A percentile compares a stretch with the other conserved stretches of the same genome.
Evolutionary conservation across 2,888 invertebrate species (phyloP).

Genomic region (Yponomeuta sedellus): DNA sequence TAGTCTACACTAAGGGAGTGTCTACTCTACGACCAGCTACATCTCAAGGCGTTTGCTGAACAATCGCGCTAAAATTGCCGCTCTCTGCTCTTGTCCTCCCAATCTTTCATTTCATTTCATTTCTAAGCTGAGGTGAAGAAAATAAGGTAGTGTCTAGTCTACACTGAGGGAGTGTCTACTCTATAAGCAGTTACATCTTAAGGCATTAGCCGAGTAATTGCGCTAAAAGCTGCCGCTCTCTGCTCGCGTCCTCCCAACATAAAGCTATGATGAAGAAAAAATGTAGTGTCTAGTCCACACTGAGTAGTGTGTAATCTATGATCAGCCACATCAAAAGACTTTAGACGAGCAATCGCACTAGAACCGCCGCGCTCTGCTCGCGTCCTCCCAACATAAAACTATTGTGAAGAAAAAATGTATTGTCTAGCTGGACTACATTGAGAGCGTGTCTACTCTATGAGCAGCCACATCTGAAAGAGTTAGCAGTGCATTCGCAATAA

Average conservation of each 20-base stretch:
- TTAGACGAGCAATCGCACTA: background rate
- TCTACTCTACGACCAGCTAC: background rate
- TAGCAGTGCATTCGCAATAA: slow-evolving; percentile 15
- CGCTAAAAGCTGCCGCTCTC: slow-evolving; percentile 10
- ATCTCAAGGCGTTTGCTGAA: background rate
- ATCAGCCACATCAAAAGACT: background rate
- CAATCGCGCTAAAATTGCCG: slow-evolving; percentile 15
- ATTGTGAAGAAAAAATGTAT: background rate
- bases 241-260: background rate
- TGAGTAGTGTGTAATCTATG: too few relatives aligned
- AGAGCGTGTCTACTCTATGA: too few relatives aligned
- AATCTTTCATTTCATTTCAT: too few relatives aligned
- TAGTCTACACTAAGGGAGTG: background rate
- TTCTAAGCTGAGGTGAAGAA: background rate
- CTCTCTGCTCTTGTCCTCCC: background rate
- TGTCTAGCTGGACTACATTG: too few relatives aligned
- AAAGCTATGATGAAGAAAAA: background rate
- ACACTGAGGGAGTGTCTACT: background rate
- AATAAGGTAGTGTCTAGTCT: background rate
- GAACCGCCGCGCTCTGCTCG: background rate
- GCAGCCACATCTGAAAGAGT: too few relatives aligned
- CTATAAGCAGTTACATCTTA: background rate
- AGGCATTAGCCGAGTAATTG: slow-evolving; percentile 7
- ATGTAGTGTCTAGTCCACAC: background rate
- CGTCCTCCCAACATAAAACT: too few relatives aligned